Evolutionary conservation across 23 tunicate genomes (phyloP).

Genomic region (Trididemnum nubilum): DNA sequence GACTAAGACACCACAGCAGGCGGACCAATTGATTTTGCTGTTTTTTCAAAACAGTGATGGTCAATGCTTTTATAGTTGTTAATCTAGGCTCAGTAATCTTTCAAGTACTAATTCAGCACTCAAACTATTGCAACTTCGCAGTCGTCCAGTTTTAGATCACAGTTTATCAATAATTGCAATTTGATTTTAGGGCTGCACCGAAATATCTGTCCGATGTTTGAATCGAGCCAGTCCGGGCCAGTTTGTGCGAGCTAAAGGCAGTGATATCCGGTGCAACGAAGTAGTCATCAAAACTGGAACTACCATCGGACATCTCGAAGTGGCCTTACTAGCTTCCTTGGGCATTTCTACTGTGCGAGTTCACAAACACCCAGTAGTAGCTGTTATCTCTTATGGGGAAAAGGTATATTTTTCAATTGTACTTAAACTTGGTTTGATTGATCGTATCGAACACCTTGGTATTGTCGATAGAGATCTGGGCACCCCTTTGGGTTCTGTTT

Average conservation of each 20-base stretch:
- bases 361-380: conserved; percentile 56
- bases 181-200: conserved; percentile 67
- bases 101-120: no score
- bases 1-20: no score
- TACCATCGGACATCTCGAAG: conserved; percentile 55
- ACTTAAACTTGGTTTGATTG: neutral
- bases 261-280: conserved; percentile 57
- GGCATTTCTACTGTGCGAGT: conserved; percentile 61
- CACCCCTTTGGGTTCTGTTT: no score
- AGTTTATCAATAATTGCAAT: no score
- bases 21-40: no score
- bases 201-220: conserved; percentile 34
- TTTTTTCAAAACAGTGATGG: no score
- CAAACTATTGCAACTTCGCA: no score
- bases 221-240: conserved; percentile 47
- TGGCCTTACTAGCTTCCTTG: conserved; percentile 61
- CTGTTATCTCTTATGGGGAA: conserved; percentile 82
- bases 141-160: no score
- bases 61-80: no score
- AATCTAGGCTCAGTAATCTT: no score
- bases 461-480: neutral
- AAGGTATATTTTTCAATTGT: no score
- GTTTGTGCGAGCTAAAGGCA: conserved; percentile 72
- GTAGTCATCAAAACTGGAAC: conserved; percentile 68
- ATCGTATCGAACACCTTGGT: no score